phyloP scores from a whole-genome alignment of 2,113 vertebrate genomes.

The Perccottus glenii region DNA sequence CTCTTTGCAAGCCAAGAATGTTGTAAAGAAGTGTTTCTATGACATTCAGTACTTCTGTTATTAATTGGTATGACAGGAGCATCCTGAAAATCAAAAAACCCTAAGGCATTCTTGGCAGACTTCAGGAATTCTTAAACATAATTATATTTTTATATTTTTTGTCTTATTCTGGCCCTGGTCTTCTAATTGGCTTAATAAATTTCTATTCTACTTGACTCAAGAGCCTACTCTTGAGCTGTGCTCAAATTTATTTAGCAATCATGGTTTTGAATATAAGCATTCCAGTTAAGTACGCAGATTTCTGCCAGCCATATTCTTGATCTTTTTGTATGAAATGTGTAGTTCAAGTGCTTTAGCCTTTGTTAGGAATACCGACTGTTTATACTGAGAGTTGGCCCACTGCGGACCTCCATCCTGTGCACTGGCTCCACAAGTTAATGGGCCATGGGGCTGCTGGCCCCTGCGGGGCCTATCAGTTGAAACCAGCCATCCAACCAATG shows the following conservation, averaged over 20 bases:
- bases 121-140: background rate
- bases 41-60: constrained; percentile 17
- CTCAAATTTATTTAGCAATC: constrained; percentile 32
- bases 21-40: constrained; percentile 15
- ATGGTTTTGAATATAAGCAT: constrained; percentile 41
- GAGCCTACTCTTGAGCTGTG: constrained; percentile 3
- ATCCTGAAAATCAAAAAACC: constrained; percentile 19
- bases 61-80: constrained; percentile 27
- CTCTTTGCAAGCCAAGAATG: constrained; percentile 10
- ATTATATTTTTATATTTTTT: background rate
- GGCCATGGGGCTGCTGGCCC: constrained; percentile 28
- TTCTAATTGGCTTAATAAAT: no score
- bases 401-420: constrained; percentile 40
- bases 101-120: constrained; percentile 20
- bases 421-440: constrained; percentile 45
- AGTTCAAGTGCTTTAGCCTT: constrained; percentile 33
- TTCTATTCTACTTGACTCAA: no score
- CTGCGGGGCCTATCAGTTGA: constrained; percentile 47
- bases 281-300: constrained; percentile 38
- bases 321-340: constrained; percentile 38
- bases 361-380: constrained; percentile 44
- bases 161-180: background rate
- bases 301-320: constrained; percentile 33
- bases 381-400: constrained; percentile 39
- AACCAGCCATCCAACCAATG: constrained; percentile 54